Percentiles rank a stretch among this genome's conserved stretches.
Conservation (phyloP, 2,113 vertebrate species). For the Mellivora capensis region DNA sequence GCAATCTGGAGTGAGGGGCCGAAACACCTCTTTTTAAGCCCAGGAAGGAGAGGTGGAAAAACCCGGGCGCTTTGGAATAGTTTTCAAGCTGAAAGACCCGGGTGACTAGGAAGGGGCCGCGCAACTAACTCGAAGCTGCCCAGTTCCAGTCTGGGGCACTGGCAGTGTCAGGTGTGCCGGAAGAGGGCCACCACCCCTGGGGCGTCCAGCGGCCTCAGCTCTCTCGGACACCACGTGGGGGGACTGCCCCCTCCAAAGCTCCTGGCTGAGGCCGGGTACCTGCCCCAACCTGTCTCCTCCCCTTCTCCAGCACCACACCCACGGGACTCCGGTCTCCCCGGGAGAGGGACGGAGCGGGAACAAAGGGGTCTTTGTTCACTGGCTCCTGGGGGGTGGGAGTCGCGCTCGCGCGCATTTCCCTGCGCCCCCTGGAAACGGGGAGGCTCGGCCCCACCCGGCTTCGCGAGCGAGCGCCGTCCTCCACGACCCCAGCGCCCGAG, state of each 20-base stretch:
- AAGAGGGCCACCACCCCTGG: background rate
- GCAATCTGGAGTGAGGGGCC: background rate
- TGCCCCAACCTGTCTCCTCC: conserved; percentile 67
- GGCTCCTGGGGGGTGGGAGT: conserved; percentile 56
- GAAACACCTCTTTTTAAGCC: no score
- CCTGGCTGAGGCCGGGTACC: conserved; percentile 52
- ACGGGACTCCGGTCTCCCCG: conserved; percentile 56
- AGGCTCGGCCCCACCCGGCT: background rate
- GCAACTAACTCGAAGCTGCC: background rate
- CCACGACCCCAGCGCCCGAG: background rate
- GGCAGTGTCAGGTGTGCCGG: background rate
- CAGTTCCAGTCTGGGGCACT: rapidly evolving
- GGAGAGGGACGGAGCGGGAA: conserved; percentile 59
- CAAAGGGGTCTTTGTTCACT: conserved; percentile 77
- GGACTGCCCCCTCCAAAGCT: background rate
- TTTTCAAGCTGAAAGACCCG: background rate
- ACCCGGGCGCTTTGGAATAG: background rate
- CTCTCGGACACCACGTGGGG: background rate
- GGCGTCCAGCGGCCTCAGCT: background rate
- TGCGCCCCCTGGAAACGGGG: background rate
- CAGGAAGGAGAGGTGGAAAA: background rate
- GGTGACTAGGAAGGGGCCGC: background rate
- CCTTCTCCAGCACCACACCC: conserved; percentile 63
- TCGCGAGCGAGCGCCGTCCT: background rate
- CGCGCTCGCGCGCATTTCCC: background rate